These are phyloP conservation scores for Tangara arthus DNA, from an alignment of 2,797 vertebrate genomes.

Conservation along the genomic window DNA sequence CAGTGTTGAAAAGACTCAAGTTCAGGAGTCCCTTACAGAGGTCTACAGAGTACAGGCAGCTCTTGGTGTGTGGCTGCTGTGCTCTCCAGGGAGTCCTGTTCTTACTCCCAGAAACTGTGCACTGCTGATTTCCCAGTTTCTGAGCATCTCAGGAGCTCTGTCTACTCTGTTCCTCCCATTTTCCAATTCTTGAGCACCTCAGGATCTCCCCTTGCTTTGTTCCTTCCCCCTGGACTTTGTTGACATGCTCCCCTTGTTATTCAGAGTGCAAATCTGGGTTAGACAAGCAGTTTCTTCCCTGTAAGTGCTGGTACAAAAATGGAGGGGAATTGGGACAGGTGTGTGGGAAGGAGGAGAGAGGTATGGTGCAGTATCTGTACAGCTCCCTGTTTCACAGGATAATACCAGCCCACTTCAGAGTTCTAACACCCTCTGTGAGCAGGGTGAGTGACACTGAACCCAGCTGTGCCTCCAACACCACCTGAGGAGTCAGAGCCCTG, in stretches of 20 bases:
- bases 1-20: background rate
- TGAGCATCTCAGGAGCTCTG: background rate
- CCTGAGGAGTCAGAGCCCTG: background rate
- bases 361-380: background rate
- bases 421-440: background rate
- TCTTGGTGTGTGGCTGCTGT: background rate
- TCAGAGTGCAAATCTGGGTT: background rate
- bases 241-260: background rate
- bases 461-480: background rate
- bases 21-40: background rate
- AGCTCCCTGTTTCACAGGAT: background rate
- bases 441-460: background rate
- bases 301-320: background rate
- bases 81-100: background rate
- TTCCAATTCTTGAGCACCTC: background rate
- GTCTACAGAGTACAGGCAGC: background rate
- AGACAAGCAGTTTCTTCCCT: background rate
- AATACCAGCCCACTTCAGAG: background rate
- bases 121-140: background rate
- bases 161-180: background rate
- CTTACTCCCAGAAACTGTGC: background rate
- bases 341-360: background rate
- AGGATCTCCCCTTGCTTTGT: background rate
- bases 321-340: background rate
- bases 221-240: fast-evolving